Conservation (phyloP, 37 sponge, comb jelly and placozoan genomes). For the Chondrilla cf. caribensis region DNA sequence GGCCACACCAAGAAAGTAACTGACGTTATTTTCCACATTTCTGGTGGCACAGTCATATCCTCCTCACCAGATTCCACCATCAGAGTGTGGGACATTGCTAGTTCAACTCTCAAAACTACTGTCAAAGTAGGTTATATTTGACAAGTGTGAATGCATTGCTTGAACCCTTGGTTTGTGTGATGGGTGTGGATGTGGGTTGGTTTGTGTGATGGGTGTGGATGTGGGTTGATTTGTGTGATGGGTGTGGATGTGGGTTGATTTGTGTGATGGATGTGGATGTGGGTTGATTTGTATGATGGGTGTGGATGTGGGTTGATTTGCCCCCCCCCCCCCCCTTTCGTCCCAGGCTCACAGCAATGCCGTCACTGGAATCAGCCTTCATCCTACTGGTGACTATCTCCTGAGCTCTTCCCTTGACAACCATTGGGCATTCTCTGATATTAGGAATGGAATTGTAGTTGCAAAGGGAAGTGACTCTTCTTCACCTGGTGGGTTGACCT, state of each 20-base stretch:
- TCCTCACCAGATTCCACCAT: conserved; percentile 92
- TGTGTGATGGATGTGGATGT: too few species aligned
- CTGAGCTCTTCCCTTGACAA: conserved; percentile 86
- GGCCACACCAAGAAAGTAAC: conserved; percentile 99
- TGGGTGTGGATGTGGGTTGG: too few species aligned
- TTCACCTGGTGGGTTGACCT: conserved; percentile 73
- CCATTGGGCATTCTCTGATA: conserved; percentile 97
- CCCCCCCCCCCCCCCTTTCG: not conserved
- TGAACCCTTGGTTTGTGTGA: not conserved
- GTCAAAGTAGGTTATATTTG: conserved; percentile 58
- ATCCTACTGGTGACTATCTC: conserved; percentile 94
- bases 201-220: too few species aligned
- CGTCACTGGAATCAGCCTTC: conserved; percentile 95
- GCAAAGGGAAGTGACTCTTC: conserved; percentile 65
- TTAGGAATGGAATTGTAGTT: conserved; percentile 75
- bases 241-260: too few species aligned
- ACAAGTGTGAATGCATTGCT: not conserved
- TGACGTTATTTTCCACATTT: conserved; percentile 73
- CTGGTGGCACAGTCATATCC: conserved; percentile 52
- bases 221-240: too few species aligned
- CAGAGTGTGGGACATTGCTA: conserved; percentile 75
- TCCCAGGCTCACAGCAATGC: conserved; percentile 85
- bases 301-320: not conserved
- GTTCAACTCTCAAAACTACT: conserved; percentile 36
- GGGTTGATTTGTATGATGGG: too few species aligned